Evolutionary conservation across 2,888 invertebrate genomes (phyloP).

Genomic region (Brachypterus glaber): DNA sequence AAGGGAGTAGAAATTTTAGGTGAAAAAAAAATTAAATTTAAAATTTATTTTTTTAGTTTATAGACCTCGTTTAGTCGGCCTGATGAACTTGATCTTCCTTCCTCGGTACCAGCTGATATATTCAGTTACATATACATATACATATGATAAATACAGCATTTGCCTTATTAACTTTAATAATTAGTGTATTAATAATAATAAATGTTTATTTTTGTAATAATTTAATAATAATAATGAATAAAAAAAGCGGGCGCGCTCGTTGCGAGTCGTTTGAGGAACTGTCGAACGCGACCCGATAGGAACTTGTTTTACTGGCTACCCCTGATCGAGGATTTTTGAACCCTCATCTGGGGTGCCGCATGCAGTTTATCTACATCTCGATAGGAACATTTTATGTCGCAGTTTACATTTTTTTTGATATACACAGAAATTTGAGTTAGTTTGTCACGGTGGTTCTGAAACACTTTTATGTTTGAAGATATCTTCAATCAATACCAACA

Average conservation of each 20-base stretch:
- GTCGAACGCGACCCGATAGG: constrained; percentile 39
- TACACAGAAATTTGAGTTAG: constrained; percentile 32
- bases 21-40: too few relatives aligned
- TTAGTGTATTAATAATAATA: constrained; percentile 27
- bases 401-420: constrained; percentile 28
- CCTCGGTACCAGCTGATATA: constrained; percentile 38
- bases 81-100: too few relatives aligned
- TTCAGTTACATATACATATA: constrained; percentile 40
- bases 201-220: constrained; percentile 40
- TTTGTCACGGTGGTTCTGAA: too few relatives aligned
- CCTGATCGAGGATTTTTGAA: constrained; percentile 30
- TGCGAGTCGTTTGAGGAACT: constrained; percentile 40
- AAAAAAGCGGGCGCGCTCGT: constrained; percentile 39
- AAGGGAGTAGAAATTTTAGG: too few relatives aligned
- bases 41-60: too few relatives aligned
- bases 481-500: too few relatives aligned
- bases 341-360: constrained; percentile 35
- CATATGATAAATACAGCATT: constrained; percentile 42
- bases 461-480: too few relatives aligned
- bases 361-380: constrained; percentile 41
- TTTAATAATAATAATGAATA: constrained; percentile 41
- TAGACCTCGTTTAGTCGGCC: too few relatives aligned
- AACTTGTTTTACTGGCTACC: constrained; percentile 44
- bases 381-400: constrained; percentile 43
- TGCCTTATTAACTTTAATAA: constrained; percentile 42